Base-by-base conservation (phyloP, 30 jellyfish, hydroid and myxozoan species). In the Aurelia aurita region DNA sequence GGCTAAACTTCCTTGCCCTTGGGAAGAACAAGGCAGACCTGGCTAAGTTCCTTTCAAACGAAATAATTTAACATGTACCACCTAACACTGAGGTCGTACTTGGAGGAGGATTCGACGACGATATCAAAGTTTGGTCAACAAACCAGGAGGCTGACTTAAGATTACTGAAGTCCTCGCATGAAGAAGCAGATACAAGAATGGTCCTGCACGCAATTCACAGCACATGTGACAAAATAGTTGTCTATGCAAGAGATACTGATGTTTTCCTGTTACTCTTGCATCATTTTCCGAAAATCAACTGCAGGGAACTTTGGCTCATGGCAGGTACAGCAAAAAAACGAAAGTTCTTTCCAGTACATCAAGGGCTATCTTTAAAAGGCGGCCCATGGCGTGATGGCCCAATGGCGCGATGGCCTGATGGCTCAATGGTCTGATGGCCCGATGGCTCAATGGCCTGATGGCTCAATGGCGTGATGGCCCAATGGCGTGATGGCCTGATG, bases 161-260 rank as follows among this genome's bases (percentile, higher is more conserved):
- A 70, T 35, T 11, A 14, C 82, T 46, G 35, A 18, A 31, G 39
- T 31, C 39, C 3, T 1, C 39, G 3, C 82, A 70, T 35, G 82
- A 34, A 32, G 82, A 70, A 46, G 82, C 82, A 70, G 82, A 70
- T 46, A 70, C 82, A 70, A 70, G 66, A 35, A 70, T 70, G 82
- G 67, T 70, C 44, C 49, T 62, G 39, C 82, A 70, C 43, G 82
- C 82, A 70, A 46, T 70, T n/a, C 82, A 70, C 82, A 46, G 82
- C 39, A 31, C 39, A 31, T 31, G 39, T 31, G 39, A 31, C 39
- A 2, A 31, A 31, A 31, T 31, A 31, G 25, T 54, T 15, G 65
- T 15, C 65, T 18, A 70, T 70, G 82, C 82, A 70, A 35, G 82
- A 70, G 68, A 70, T 70, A 70, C 82, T 35, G 67, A 70, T 70